Percentiles rank a stretch among this genome's conserved stretches.
Conservation (phyloP, 2,888 invertebrate species). For the Lamproptera curius region DNA sequence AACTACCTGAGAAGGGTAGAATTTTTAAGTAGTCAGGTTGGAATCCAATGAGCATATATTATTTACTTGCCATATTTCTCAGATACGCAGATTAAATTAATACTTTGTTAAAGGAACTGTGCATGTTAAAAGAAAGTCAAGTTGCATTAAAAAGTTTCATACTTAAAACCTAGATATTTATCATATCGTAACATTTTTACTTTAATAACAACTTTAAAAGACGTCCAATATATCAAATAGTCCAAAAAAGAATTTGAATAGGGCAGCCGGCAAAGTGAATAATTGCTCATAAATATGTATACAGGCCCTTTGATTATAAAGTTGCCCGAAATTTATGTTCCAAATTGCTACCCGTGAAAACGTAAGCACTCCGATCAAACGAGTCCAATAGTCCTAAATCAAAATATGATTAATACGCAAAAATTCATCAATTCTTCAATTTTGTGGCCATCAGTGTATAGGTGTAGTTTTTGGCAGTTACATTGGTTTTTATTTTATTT, state of each 20-base stretch:
- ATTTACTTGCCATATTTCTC: no score
- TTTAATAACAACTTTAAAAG: not conserved
- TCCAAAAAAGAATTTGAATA: constrained; percentile 25
- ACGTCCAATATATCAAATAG: not conserved
- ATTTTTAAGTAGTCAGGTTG: constrained; percentile 6
- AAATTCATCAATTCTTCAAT: constrained; percentile 14
- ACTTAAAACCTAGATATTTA: no score
- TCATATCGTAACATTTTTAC: no score
- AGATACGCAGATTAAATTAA: no score
- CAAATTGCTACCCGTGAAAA: constrained; percentile 43
- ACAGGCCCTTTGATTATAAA: constrained; percentile 39
- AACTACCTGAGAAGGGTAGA: constrained; percentile 22
- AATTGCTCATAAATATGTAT: constrained; percentile 35
- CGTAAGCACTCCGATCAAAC: constrained; percentile 38
- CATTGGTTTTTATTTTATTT: no score
- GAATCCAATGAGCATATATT: not conserved
- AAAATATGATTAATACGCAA: constrained; percentile 30
- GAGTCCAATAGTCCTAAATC: constrained; percentile 36
- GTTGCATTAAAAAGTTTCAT: no score
- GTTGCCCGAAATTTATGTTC: constrained; percentile 40
- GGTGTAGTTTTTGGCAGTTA: no score
- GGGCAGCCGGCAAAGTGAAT: constrained; percentile 28
- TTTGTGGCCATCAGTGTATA: no score
- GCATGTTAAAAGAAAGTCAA: not conserved
- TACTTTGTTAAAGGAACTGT: no score